A percentile compares a stretch with the other conserved stretches of the same genome.
Conservation (phyloP, 1,140 invertebrate species). For the Drosophila navojoa region DNA sequence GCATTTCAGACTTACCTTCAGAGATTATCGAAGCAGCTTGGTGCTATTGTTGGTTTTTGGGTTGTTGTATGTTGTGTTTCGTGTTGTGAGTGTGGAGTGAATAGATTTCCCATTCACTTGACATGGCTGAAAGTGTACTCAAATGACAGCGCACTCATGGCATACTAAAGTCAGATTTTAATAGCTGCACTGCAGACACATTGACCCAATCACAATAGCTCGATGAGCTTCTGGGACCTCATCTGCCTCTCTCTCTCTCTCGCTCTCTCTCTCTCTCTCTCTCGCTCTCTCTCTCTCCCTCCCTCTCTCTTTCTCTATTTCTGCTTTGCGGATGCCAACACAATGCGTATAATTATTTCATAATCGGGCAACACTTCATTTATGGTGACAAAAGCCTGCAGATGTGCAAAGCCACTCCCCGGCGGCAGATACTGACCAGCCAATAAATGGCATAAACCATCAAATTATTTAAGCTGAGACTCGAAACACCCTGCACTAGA, state of each 20-base stretch:
- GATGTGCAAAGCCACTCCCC: conserved; percentile 49
- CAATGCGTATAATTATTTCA: conserved; percentile 74
- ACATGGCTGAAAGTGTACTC: neutral
- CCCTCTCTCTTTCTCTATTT: neutral
- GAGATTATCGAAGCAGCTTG: conserved; percentile 29
- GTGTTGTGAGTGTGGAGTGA: conserved; percentile 25
- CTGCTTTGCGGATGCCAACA: conserved; percentile 1
- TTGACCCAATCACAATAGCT: conserved; percentile 51
- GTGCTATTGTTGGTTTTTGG: conserved; percentile 24
- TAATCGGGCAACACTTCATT: conserved; percentile 73
- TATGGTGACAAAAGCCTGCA: conserved; percentile 72
- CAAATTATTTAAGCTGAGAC: neutral
- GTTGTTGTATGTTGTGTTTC: conserved; percentile 1
- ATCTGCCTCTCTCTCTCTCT: neutral
- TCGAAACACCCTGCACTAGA: neutral
- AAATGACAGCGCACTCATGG: conserved; percentile 14
- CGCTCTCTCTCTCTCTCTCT: neutral
- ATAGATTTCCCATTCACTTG: conserved; percentile 10
- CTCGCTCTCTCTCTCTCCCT: neutral
- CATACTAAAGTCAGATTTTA: neutral
- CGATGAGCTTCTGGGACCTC: neutral
- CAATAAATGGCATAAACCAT: conserved; percentile 51
- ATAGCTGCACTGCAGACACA: conserved; percentile 42
- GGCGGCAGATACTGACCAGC: conserved; percentile 32
- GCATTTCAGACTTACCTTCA: neutral